Conservation (phyloP, 2,888 invertebrate species). For the Portevinia maculata region DNA sequence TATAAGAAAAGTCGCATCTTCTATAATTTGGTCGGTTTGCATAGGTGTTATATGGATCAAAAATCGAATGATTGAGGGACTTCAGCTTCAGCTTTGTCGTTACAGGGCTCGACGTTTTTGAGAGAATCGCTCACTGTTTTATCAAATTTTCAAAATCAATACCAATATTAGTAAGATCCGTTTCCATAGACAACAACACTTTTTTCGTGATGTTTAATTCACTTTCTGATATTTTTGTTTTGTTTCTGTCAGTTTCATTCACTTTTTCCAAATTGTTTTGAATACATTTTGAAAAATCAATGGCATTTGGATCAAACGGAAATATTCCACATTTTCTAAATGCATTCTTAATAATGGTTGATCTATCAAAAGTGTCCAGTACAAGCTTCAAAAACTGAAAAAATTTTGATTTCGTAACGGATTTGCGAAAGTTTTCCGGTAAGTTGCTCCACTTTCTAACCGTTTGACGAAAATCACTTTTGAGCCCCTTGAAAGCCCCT, state of each 20-base stretch:
- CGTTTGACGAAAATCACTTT: constrained; percentile 7
- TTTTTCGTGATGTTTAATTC: neutral
- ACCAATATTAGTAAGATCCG: neutral
- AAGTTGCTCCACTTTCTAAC: constrained; percentile 8
- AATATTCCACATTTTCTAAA: constrained; percentile 23
- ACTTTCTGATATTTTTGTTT: neutral
- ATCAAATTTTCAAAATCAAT: neutral
- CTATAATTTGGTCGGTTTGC: neutral
- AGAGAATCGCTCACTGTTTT: neutral
- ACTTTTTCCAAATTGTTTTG: constrained; percentile 8
- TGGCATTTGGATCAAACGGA: neutral
- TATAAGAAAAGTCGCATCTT: neutral
- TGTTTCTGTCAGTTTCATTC: neutral
- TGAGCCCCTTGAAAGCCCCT: constrained; percentile 24
- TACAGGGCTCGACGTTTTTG: neutral
- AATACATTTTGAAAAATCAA: constrained; percentile 21
- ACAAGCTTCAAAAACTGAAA: constrained; percentile 9
- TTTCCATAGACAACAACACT: neutral
- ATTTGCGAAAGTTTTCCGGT: constrained; percentile 4
- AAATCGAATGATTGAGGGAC: neutral
- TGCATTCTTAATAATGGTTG: constrained; percentile 2
- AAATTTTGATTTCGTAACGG: constrained; percentile 8
- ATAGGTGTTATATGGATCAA: neutral
- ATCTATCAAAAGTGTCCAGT: constrained; percentile 5
- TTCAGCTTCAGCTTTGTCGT: neutral